Evolutionary conservation across 2,113 vertebrate species (phyloP).

Genomic region (Octodon degus): DNA sequence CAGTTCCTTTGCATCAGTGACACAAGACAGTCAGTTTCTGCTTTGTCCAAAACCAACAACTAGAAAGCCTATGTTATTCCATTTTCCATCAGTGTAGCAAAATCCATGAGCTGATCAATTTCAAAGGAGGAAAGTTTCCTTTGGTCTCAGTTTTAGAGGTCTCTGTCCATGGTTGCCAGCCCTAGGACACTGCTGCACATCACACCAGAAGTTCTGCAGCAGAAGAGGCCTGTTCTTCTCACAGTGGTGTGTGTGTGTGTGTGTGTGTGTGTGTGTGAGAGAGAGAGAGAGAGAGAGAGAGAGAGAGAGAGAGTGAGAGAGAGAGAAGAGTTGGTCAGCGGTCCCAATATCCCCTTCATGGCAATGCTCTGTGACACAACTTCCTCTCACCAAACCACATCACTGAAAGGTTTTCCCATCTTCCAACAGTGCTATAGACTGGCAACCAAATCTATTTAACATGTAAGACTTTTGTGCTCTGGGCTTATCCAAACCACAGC

Average conservation of each 20-base stretch:
- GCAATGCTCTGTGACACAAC: background rate
- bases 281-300: background rate
- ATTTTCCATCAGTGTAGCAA: background rate
- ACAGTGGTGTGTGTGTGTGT: background rate
- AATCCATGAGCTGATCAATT: background rate
- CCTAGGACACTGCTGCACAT: background rate
- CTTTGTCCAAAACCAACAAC: constrained; percentile 41
- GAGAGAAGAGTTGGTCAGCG: background rate
- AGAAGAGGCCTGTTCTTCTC: background rate
- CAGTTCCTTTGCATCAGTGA: background rate
- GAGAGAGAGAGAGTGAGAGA: background rate
- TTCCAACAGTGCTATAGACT: background rate
- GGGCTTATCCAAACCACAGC: background rate
- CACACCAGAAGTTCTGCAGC: background rate
- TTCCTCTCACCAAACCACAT: background rate
- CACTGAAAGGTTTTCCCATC: background rate
- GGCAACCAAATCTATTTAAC: background rate
- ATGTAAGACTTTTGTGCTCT: background rate
- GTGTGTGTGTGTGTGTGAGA: too few species aligned
- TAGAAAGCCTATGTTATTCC: background rate
- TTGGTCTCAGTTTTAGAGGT: background rate
- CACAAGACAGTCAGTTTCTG: background rate
- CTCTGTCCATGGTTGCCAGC: background rate
- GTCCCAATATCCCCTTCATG: background rate
- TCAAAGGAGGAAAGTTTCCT: background rate